A percentile compares a stretch with the other conserved stretches of the same genome.
phyloP scores from a whole-genome alignment of 2,888 invertebrate genomes.

The Pyrgus malvae region DNA sequence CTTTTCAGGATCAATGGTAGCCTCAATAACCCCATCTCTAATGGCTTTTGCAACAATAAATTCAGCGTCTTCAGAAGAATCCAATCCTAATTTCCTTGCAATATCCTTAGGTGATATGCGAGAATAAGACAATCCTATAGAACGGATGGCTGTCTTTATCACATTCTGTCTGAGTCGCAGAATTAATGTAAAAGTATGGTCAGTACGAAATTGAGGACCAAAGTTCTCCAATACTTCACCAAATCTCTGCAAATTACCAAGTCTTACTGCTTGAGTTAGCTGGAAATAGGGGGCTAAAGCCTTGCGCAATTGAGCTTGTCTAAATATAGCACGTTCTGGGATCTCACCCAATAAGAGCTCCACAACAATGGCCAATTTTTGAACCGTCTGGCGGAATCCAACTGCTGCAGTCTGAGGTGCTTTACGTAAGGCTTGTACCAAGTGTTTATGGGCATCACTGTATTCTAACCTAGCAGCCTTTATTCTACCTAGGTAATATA shows the following conservation, averaged over 20 bases:
- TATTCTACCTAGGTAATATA: constrained; percentile 98
- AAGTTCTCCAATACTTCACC: constrained; percentile 95
- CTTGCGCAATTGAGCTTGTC: constrained; percentile 93
- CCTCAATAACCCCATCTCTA: constrained; percentile 99
- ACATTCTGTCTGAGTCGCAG: constrained; percentile 98
- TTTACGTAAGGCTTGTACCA: constrained; percentile 96
- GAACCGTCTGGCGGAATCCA: constrained; percentile 98
- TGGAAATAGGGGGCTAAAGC: constrained; percentile 98
- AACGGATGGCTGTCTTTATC: constrained; percentile 98
- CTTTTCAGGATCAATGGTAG: constrained; percentile 96
- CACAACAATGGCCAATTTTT: constrained; percentile 96
- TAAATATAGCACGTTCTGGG: constrained; percentile 97
- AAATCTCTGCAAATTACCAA: constrained; percentile 97
- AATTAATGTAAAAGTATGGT: constrained; percentile 98
- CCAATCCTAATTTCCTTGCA: constrained; percentile 95
- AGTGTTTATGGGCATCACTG: constrained; percentile 97
- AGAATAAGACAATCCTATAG: constrained; percentile 98
- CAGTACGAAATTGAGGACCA: constrained; percentile 94
- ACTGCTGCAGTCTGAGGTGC: constrained; percentile 99
- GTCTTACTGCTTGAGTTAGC: constrained; percentile 97
- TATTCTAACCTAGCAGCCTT: constrained; percentile 99
- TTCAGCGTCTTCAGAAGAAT: constrained; percentile 98
- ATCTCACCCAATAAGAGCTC: constrained; percentile 98
- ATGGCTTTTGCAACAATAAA: constrained; percentile 99
- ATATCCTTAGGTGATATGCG: constrained; percentile 97